phyloP scores from a whole-genome alignment of 2,113 vertebrate species.

The Aplodontia rufa region DNA sequence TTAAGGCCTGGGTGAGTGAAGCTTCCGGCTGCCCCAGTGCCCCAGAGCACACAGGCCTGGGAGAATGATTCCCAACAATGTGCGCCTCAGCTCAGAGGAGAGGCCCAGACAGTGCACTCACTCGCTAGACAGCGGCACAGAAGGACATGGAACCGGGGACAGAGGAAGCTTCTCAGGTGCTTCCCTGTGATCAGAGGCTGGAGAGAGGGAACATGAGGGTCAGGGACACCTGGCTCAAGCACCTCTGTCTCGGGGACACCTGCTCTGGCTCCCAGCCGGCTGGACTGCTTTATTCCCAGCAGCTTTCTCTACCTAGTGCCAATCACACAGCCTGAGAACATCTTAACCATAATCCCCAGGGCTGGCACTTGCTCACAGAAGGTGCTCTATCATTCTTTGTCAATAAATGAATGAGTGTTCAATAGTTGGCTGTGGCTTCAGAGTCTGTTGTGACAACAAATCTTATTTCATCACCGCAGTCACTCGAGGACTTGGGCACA shows the following conservation, averaged over 20 bases:
- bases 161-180: not conserved
- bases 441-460: not conserved
- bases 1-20: not conserved
- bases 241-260: not conserved
- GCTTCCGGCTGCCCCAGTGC: not conserved
- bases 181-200: not conserved
- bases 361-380: not conserved
- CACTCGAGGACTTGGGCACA: fast-evolving
- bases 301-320: not conserved
- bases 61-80: not conserved
- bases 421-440: not conserved
- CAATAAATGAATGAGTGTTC: not conserved
- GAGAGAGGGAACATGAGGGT: not conserved
- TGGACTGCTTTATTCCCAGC: not conserved
- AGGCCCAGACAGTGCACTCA: not conserved
- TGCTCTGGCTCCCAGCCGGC: not conserved
- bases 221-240: not conserved
- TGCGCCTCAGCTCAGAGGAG: not conserved
- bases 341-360: not conserved
- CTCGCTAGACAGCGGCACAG: not conserved
- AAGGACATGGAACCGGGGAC: not conserved
- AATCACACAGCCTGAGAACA: not conserved
- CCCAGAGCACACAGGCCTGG: not conserved
- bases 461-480: not conserved
- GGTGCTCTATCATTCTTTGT: not conserved